Evolutionary conservation across 2,797 vertebrate genomes (phyloP).

Genomic region (Sandelia bainsii): DNA sequence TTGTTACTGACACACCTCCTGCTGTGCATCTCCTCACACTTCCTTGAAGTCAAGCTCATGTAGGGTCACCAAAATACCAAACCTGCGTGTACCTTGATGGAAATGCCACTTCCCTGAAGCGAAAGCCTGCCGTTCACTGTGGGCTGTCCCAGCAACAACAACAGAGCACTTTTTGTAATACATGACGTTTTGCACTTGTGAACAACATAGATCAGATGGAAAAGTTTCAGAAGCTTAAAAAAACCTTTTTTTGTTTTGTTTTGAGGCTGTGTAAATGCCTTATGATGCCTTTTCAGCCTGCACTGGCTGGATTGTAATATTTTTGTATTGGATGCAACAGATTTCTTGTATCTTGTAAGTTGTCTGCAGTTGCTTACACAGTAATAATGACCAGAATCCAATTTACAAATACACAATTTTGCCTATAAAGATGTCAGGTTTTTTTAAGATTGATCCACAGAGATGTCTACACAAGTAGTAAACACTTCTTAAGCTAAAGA

Average conservation of each 20-base stretch:
- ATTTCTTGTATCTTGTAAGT: too few relatives aligned
- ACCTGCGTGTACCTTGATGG: slow-evolving; percentile 18
- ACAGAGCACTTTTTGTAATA: neutral
- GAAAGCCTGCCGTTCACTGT: slow-evolving; percentile 4
- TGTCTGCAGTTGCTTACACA: too few relatives aligned
- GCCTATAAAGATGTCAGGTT: too few relatives aligned
- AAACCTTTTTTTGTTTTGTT: neutral
- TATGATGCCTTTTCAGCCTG: too few relatives aligned
- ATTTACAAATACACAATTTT: too few relatives aligned
- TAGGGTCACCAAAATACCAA: slow-evolving; percentile 55
- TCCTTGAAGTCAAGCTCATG: slow-evolving; percentile 37
- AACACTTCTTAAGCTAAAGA: too few relatives aligned
- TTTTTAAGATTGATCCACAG: too few relatives aligned
- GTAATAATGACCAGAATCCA: too few relatives aligned
- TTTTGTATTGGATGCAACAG: too few relatives aligned
- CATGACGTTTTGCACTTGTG: neutral
- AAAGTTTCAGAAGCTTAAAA: neutral
- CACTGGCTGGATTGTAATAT: too few relatives aligned
- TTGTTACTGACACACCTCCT: slow-evolving; percentile 37
- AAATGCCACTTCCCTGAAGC: slow-evolving; percentile 46
- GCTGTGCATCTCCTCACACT: slow-evolving; percentile 30
- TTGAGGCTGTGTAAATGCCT: too few relatives aligned
- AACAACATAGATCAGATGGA: neutral
- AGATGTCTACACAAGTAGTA: too few relatives aligned
- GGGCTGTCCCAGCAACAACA: neutral